Evolutionary conservation across 2,797 vertebrate species (phyloP).

Genomic region (Lutra lutra): DNA sequence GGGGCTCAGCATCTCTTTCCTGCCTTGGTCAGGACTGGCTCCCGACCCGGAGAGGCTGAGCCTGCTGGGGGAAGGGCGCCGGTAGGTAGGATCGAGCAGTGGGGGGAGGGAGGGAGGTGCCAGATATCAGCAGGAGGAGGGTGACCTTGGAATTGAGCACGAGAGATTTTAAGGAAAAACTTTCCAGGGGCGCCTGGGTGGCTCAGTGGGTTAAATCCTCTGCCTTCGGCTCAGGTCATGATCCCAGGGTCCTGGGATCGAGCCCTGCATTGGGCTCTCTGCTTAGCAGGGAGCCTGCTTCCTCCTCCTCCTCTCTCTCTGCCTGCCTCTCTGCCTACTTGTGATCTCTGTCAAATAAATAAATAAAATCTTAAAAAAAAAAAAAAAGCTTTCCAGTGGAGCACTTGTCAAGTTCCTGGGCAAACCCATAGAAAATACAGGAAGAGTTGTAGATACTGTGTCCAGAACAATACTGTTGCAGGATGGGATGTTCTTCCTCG

Average conservation of each 20-base stretch:
- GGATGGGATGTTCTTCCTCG: background rate
- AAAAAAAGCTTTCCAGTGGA: background rate
- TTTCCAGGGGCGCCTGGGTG: background rate
- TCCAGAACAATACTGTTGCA: background rate
- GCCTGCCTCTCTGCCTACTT: too few relatives aligned
- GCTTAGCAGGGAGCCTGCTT: too few relatives aligned
- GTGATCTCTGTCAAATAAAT: too few relatives aligned
- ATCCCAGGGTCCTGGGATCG: too few relatives aligned
- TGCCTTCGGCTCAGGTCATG: too few relatives aligned
- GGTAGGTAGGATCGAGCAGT: background rate
- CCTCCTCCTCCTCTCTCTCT: too few relatives aligned
- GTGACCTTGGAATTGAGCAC: background rate
- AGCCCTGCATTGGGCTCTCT: too few relatives aligned
- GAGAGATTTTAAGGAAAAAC: background rate
- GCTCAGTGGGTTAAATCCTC: too few relatives aligned
- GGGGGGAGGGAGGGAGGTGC: accelerated
- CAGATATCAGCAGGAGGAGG: background rate
- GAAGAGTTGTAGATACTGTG: background rate
- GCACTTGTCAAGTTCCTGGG: background rate
- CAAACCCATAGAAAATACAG: background rate
- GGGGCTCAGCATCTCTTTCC: background rate
- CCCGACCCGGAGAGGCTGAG: background rate
- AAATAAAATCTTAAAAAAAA: too few relatives aligned
- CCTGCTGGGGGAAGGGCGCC: accelerated
- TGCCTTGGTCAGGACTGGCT: background rate